These are phyloP conservation scores for Echinometra lucunter DNA, from an alignment of 53 echinoderm and acorn worm genomes.

Conservation along the genomic window DNA sequence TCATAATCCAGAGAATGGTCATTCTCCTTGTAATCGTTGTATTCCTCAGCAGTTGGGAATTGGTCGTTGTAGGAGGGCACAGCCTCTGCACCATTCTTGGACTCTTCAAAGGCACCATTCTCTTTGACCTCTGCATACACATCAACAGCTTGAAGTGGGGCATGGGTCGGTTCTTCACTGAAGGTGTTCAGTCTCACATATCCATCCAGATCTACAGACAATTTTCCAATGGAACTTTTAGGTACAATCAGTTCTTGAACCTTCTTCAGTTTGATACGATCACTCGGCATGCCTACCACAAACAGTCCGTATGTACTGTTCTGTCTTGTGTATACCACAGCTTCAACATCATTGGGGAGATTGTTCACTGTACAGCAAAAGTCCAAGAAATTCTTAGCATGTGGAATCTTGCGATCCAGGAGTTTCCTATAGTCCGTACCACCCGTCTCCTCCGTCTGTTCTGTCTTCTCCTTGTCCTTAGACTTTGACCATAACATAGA, in stretches of 20 bases:
- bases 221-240: neutral
- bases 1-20: conserved; percentile 15
- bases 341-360: neutral
- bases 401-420: neutral
- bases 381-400: conserved; percentile 7
- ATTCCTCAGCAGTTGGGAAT: conserved; percentile 13
- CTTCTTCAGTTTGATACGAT: neutral
- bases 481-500: conserved; percentile 15
- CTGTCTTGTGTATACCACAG: neutral
- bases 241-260: neutral
- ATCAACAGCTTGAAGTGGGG: neutral
- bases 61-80: neutral
- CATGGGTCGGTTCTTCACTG: neutral
- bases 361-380: neutral
- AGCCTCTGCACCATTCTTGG: neutral
- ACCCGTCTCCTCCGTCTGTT: neutral
- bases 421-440: neutral
- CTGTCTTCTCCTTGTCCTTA: conserved; percentile 1
- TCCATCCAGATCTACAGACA: neutral
- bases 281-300: neutral
- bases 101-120: neutral
- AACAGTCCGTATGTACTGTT: neutral
- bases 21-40: neutral
- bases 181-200: neutral
- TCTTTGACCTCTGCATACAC: neutral